Evolutionary conservation across 2,113 vertebrate genomes (phyloP).

Genomic region (Aegithalos caudatus): DNA sequence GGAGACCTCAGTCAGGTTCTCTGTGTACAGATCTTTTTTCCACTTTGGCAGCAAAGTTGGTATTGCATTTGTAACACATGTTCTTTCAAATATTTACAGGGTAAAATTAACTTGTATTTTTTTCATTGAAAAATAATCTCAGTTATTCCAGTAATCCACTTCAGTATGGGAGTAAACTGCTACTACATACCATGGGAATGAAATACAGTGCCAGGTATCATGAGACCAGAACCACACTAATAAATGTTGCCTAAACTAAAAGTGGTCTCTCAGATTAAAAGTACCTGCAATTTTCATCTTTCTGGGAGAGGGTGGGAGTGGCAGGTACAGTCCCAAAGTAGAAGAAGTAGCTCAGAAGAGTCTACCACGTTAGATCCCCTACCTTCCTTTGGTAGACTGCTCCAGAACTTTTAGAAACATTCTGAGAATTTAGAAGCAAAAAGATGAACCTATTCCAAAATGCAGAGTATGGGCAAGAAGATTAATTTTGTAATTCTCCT

Average conservation of each 20-base stretch:
- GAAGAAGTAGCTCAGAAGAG: background rate
- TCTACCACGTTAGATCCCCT: background rate
- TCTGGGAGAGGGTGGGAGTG: background rate
- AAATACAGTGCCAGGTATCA: background rate
- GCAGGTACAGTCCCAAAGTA: background rate
- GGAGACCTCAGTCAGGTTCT: background rate
- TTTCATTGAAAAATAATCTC: background rate
- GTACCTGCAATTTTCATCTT: background rate
- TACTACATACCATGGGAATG: background rate
- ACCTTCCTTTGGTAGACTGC: background rate
- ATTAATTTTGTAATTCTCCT: background rate
- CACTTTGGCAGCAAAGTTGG: background rate
- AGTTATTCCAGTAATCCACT: conserved; percentile 31
- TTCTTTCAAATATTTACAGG: background rate
- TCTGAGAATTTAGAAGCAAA: background rate
- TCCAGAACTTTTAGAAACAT: background rate
- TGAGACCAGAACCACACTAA: background rate
- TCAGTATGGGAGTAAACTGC: background rate
- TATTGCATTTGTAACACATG: background rate
- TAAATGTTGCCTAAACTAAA: background rate
- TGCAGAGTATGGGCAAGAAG: background rate
- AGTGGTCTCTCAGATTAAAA: background rate
- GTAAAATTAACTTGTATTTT: background rate
- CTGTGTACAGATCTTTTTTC: background rate
- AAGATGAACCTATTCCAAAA: background rate